Conservation (phyloP, 2,888 invertebrate genomes). For the Archips crataeganus region DNA sequence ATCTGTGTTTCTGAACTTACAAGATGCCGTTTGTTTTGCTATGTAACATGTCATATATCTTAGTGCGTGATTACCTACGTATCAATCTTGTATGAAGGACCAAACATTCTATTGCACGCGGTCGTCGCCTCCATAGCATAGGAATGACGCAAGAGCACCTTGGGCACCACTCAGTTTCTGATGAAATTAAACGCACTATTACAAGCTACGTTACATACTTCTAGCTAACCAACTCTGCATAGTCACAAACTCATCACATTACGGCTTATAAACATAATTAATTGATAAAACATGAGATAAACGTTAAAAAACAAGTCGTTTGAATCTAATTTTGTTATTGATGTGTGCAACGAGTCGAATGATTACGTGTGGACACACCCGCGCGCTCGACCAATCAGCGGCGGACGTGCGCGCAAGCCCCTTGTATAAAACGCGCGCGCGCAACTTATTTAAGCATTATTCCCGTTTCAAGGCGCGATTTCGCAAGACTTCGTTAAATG, state of each 20-base stretch:
- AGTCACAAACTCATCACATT: conserved; percentile 1
- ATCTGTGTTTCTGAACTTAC: no score
- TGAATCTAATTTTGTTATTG: conserved; percentile 30
- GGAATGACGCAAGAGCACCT: conserved; percentile 42
- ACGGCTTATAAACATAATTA: conserved; percentile 18
- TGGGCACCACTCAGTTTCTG: conserved; percentile 40
- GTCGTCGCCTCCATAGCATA: conserved; percentile 27
- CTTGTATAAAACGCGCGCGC: conserved; percentile 67
- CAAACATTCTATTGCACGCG: conserved; percentile 26
- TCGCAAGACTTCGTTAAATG: conserved; percentile 71
- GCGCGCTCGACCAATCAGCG: conserved; percentile 73
- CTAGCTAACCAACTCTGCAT: neutral
- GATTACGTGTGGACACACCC: conserved; percentile 72
- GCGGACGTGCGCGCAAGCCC: conserved; percentile 65
- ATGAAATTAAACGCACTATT: conserved; percentile 46
- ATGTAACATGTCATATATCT: neutral
- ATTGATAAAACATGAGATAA: conserved; percentile 43
- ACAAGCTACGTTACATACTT: neutral
- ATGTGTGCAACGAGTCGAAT: conserved; percentile 47
- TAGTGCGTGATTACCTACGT: neutral
- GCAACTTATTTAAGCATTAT: conserved; percentile 58
- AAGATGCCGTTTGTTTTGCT: neutral
- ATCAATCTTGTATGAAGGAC: neutral
- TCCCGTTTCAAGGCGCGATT: conserved; percentile 55
- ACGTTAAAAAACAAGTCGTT: conserved; percentile 53